A percentile compares a stretch with the other conserved stretches of the same genome.
Conservation (phyloP, 1,140 invertebrate genomes). For the Arion vulgaris region DNA sequence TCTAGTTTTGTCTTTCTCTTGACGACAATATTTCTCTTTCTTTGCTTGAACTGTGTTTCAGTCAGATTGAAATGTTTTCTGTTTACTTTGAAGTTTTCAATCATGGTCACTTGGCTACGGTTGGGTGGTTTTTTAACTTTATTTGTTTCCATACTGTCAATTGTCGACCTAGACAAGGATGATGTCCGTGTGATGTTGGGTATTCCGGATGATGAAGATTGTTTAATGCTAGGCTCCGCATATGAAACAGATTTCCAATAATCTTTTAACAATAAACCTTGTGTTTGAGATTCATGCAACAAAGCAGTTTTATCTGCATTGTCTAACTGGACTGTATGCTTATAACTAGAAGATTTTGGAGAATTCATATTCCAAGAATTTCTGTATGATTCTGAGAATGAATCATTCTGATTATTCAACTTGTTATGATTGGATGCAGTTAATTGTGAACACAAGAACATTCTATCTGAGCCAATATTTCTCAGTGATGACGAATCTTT, state of each 20-base stretch:
- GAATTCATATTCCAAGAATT: background rate
- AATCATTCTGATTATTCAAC: background rate
- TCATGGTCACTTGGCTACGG: background rate
- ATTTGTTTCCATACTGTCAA: background rate
- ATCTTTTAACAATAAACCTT: background rate
- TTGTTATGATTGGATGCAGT: background rate
- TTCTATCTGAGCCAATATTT: background rate
- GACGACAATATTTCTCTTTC: background rate
- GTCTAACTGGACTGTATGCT: background rate
- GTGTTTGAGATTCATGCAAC: background rate
- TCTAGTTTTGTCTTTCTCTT: background rate
- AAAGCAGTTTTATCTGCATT: background rate
- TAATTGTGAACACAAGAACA: background rate
- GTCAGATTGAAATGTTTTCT: background rate
- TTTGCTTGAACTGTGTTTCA: background rate
- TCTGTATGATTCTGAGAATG: background rate
- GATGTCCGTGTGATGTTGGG: background rate
- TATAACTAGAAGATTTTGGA: background rate
- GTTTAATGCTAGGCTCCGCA: background rate
- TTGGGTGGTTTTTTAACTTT: background rate
- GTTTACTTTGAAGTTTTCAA: background rate
- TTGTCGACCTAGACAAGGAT: no score
- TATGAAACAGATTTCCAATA: background rate
- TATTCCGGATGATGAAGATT: background rate
- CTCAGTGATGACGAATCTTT: background rate